Conservation (phyloP, 2,888 invertebrate genomes). For the Sinohyriopsis cumingii region DNA sequence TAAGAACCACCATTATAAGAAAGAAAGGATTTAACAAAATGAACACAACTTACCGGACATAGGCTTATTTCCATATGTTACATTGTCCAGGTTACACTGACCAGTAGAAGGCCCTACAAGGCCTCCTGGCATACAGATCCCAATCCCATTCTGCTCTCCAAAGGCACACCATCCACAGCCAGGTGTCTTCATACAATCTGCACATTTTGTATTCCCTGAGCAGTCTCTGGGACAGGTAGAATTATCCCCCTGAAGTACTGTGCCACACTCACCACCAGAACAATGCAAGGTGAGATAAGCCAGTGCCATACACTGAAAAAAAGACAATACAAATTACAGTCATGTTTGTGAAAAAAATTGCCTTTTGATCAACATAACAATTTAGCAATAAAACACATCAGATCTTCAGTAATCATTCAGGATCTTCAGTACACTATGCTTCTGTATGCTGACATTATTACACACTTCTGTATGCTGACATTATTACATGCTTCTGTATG, state of each 20-base stretch:
- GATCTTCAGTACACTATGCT: too few relatives aligned
- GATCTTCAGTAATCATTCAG: too few relatives aligned
- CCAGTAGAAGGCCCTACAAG: conserved; percentile 75
- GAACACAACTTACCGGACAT: conserved; percentile 37
- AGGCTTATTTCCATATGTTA: conserved; percentile 38
- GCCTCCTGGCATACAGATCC: conserved; percentile 91
- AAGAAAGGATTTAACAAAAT: too few relatives aligned
- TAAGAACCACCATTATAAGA: not conserved
- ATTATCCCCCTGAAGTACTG: conserved; percentile 72
- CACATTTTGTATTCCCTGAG: conserved; percentile 86
- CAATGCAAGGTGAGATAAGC: conserved; percentile 90
- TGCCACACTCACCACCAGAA: conserved; percentile 91
- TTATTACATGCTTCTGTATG: too few relatives aligned
- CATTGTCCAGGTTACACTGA: conserved; percentile 43
- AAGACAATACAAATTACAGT: not conserved
- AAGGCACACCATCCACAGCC: conserved; percentile 95
- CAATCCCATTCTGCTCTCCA: conserved; percentile 75
- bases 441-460: too few relatives aligned
- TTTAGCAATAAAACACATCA: too few relatives aligned
- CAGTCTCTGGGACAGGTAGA: conserved; percentile 90
- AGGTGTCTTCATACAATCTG: conserved; percentile 88
- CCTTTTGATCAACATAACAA: not conserved
- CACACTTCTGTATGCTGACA: too few relatives aligned
- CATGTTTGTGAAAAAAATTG: not conserved
- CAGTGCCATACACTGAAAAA: conserved; percentile 85